phyloP scores from a whole-genome alignment of 30 jellyfish, hydroid and myxozoan genomes.

The Turritopsis dohrnii region DNA sequence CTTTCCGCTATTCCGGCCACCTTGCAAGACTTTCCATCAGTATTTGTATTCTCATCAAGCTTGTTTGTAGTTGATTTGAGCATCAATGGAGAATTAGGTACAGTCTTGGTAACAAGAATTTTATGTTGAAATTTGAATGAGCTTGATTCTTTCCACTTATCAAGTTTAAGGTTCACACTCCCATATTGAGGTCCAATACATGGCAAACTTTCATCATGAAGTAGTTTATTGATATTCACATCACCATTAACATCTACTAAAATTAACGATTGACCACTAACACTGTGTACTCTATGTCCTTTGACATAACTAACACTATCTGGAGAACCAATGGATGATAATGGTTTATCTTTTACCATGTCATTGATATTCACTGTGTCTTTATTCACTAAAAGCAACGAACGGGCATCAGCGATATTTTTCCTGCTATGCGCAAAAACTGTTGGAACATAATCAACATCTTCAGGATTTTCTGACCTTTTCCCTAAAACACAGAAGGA shows the following conservation, averaged over 20 bases:
- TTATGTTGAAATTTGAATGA: not conserved
- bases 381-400: not conserved
- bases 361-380: not conserved
- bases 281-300: not conserved
- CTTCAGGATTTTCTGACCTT: not conserved
- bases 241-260: not conserved
- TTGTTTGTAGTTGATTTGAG: not conserved
- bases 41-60: not conserved
- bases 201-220: not conserved
- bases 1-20: not conserved
- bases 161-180: not conserved
- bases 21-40: not conserved
- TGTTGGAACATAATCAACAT: not conserved
- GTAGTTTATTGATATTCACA: not conserved
- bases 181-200: not conserved
- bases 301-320: not conserved
- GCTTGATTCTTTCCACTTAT: not conserved
- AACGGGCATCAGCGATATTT: not conserved
- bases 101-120: not conserved
- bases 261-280: not conserved
- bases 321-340: not conserved
- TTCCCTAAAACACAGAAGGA: not conserved
- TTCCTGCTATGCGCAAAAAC: not conserved
- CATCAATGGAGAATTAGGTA: not conserved
- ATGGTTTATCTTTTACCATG: not conserved